Percentiles rank a stretch among this genome's conserved stretches.
Conservation (phyloP, 2,113 vertebrate genomes). For the Maccullochella peelii region DNA sequence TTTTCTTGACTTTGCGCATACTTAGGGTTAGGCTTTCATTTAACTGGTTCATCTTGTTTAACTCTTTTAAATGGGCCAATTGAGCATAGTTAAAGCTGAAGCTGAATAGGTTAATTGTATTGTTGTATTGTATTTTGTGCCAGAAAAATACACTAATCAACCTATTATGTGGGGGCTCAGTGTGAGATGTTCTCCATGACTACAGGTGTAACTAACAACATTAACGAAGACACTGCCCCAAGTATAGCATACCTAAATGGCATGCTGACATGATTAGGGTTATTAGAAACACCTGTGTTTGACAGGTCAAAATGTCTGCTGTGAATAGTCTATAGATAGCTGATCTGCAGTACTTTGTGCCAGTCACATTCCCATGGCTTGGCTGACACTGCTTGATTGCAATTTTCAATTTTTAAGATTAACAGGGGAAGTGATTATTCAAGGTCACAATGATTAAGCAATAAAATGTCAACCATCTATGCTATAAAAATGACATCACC, state of each 20-base stretch:
- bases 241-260: neutral
- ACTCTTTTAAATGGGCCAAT: neutral
- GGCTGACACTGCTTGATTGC: slow-evolving; percentile 26
- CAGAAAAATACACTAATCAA: slow-evolving; percentile 1
- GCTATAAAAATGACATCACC: neutral
- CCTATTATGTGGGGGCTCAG: neutral
- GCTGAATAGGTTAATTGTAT: neutral
- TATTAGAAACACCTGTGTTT: slow-evolving; percentile 1
- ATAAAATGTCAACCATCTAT: neutral
- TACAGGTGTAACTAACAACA: slow-evolving; percentile 3
- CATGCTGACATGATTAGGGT: slow-evolving; percentile 10
- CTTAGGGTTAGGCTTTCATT: neutral
- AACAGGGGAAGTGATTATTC: slow-evolving; percentile 3
- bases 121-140: neutral
- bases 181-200: neutral
- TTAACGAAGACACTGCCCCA: neutral
- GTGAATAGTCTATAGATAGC: neutral
- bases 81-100: neutral
- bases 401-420: slow-evolving; percentile 10
- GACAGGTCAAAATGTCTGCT: slow-evolving; percentile 3
- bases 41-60: neutral
- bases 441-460: slow-evolving; percentile 32
- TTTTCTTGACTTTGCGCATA: neutral
- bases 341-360: slow-evolving; percentile 1
- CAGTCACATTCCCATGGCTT: neutral